Base-by-base conservation (phyloP, 2,113 vertebrate species). In the Datnioides undecimradiatus region DNA sequence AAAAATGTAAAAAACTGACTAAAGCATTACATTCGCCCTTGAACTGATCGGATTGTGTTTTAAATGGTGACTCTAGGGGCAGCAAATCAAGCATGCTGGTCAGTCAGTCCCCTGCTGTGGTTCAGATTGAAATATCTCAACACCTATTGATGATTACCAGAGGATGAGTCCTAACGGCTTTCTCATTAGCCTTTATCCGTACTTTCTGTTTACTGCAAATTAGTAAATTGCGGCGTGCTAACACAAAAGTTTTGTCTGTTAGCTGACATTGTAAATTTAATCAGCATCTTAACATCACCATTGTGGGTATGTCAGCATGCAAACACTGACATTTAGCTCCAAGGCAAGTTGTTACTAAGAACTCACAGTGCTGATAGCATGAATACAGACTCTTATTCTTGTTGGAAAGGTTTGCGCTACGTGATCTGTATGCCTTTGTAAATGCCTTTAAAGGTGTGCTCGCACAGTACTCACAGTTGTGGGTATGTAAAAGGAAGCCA, bases 401-500 rank as follows among this genome's bases (percentile, higher is more conserved):
- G 5, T 49, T 48, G 73, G 23, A 10, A 63, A 74, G 8, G 17
- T 49, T 57, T 66, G 31, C 12, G 2, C 34, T 79, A 19, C 43
- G 25, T 36, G 38, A 38, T 73, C 64, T 34, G 5, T 73, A 23
- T 70, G 49, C 7, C 5, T 83, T 68, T 70, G 36, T 33, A 65
- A 76, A 46, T 45, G 33, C 3, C 38, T 4, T 76, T 57, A 41
- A 64, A 36, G 11, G 27, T 71, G 34, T 70, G n/a, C 55, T 87
- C 63, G 7, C 43, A 25, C 36, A 34, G 29, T 27, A 25, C 27
- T 45, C 29, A 57, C 40, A 48, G 12, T 12, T 45, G 45, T 70
- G 34, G 19, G 36, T 34, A 68, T 80, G 46, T 38, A 55, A 79
- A 83, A 52, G 31, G 11, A 70, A 86, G 66, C 31, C 66, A 57